A percentile compares a stretch with the other conserved stretches of the same genome.
Conservation (phyloP, 2,797 vertebrate species). For the Choloepus didactylus region DNA sequence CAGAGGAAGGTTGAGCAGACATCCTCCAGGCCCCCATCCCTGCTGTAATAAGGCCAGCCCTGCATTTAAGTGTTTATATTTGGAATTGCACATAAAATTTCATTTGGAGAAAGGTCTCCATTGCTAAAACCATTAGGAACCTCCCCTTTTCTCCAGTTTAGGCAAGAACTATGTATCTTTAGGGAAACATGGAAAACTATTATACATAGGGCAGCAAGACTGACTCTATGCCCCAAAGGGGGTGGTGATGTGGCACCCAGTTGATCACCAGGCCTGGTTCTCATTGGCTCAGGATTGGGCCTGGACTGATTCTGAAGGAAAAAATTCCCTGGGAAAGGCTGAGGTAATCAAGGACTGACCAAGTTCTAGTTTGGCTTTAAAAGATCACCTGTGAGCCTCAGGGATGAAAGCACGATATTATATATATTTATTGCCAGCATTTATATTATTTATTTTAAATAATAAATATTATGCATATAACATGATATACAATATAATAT, state of each 20-base stretch:
- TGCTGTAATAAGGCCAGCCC: neutral
- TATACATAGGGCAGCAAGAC: neutral
- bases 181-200: neutral
- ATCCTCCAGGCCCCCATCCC: neutral
- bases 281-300: neutral
- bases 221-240: neutral
- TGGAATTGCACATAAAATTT: neutral
- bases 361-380: neutral
- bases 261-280: neutral
- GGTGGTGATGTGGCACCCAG: too few relatives aligned
- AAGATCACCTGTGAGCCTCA: neutral
- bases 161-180: neutral
- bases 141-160: neutral
- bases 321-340: neutral
- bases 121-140: slow-evolving; percentile 3
- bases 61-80: neutral
- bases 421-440: neutral
- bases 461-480: neutral
- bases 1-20: neutral
- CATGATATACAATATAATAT: too few relatives aligned
- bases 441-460: neutral
- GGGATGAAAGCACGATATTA: neutral
- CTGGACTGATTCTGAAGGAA: neutral
- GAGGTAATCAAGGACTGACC: neutral
- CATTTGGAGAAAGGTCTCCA: neutral